These are phyloP conservation scores for Dasypogon diadema DNA, from an alignment of 2,888 invertebrate species.

Conservation along the genomic window DNA sequence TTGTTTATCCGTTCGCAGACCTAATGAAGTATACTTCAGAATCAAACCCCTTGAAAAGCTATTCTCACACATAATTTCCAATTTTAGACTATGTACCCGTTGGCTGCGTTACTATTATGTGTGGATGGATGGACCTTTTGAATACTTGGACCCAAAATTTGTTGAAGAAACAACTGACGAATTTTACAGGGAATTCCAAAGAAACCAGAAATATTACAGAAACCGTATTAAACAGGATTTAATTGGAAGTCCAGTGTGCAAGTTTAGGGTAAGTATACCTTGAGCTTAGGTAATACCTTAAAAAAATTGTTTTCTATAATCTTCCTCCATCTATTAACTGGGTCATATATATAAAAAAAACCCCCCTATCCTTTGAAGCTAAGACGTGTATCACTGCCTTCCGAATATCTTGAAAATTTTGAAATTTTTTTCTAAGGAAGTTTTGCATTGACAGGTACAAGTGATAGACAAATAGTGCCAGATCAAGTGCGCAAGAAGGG, in stretches of 20 bases:
- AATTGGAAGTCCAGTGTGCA: slow-evolving; percentile 72
- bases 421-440: too few species aligned
- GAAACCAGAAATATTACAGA: slow-evolving; percentile 82
- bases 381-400: too few species aligned
- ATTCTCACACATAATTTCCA: neutral
- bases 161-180: slow-evolving; percentile 86
- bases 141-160: slow-evolving; percentile 81
- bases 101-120: slow-evolving; percentile 87
- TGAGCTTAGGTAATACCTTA: too few species aligned
- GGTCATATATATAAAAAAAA: too few species aligned
- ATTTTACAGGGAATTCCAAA: slow-evolving; percentile 82
- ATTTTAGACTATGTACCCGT: slow-evolving; percentile 71
- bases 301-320: too few species aligned
- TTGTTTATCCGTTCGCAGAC: slow-evolving; percentile 77
- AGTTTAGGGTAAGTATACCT: slow-evolving; percentile 63
- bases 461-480: too few species aligned
- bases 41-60: too few species aligned
- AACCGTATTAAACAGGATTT: slow-evolving; percentile 82
- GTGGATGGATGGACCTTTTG: slow-evolving; percentile 94
- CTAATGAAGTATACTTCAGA: slow-evolving; percentile 74
- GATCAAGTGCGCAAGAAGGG: too few species aligned
- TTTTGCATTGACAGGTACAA: too few species aligned
- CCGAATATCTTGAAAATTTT: too few species aligned
- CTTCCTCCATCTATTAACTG: too few species aligned
- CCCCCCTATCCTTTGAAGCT: too few species aligned